Evolutionary conservation across 2,113 vertebrate species (phyloP).

Genomic region (Aythya baeri): DNA sequence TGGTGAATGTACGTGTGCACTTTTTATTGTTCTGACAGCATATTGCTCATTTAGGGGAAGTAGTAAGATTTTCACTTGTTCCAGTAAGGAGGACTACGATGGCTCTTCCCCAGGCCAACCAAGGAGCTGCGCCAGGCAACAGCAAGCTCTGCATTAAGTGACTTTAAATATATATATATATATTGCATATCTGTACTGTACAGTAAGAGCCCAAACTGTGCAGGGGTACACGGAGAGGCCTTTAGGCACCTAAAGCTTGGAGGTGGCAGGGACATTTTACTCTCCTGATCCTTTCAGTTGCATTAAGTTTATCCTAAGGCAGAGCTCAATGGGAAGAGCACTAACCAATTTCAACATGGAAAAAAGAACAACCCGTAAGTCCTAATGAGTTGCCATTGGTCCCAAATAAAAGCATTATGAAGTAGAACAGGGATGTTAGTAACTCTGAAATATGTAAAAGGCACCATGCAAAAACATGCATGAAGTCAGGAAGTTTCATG

Average conservation of each 20-base stretch:
- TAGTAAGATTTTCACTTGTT: not conserved
- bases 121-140: not conserved
- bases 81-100: not conserved
- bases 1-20: not conserved
- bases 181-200: too few relatives aligned
- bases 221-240: too few relatives aligned
- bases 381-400: not conserved
- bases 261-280: not conserved
- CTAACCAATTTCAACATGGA: not conserved
- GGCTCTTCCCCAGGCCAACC: not conserved
- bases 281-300: not conserved
- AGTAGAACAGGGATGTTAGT: not conserved
- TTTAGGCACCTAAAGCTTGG: too few relatives aligned
- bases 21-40: not conserved
- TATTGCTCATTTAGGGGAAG: conserved; percentile 3
- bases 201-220: too few relatives aligned
- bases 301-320: not conserved
- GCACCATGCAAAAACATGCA: not conserved
- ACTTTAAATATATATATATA: too few relatives aligned
- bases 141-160: too few relatives aligned
- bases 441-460: not conserved
- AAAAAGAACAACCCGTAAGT: not conserved
- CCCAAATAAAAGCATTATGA: not conserved
- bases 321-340: not conserved
- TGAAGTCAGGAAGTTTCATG: not conserved